These are phyloP conservation scores for Lepilemur ruficaudatus DNA, from an alignment of 2,797 vertebrate genomes.

Conservation along the genomic window DNA sequence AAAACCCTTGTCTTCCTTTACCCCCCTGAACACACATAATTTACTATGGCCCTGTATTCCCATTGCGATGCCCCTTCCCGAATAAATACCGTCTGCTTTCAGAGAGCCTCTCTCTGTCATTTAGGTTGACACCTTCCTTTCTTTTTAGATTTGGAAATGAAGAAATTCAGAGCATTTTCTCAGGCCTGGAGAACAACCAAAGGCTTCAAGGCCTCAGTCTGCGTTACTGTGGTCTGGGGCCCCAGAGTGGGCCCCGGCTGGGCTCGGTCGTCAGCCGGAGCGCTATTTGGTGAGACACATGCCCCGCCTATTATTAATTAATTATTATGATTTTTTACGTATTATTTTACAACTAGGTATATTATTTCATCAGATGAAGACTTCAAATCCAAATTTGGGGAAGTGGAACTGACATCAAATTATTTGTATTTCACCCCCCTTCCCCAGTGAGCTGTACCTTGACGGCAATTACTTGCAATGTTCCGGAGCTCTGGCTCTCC, in stretches of 20 bases:
- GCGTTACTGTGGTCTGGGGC: constrained; percentile 80
- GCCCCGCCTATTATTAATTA: background rate
- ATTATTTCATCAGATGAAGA: background rate
- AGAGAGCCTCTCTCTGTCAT: background rate
- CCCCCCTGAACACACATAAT: background rate
- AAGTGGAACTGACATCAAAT: background rate
- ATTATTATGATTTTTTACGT: background rate
- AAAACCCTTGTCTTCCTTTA: background rate
- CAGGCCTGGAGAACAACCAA: constrained; percentile 72
- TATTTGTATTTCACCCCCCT: background rate
- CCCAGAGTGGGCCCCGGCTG: constrained; percentile 68
- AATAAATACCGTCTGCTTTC: background rate
- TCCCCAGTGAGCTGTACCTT: constrained; percentile 78
- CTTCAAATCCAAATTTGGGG: background rate
- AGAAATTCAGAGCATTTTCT: constrained; percentile 73
- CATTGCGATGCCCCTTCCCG: background rate
- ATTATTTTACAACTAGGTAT: background rate
- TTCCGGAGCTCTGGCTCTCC: constrained; percentile 76
- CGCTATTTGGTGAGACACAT: constrained; percentile 69
- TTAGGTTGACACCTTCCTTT: background rate
- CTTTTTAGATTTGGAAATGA: constrained; percentile 77
- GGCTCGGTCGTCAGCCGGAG: constrained; percentile 67
- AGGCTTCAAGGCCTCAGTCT: constrained; percentile 80
- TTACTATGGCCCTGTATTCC: background rate
- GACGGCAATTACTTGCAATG: constrained; percentile 80